A percentile compares a stretch with the other conserved stretches of the same genome.
Conservation (phyloP, 2,113 vertebrate genomes). For the Pleuronectes platessa region DNA sequence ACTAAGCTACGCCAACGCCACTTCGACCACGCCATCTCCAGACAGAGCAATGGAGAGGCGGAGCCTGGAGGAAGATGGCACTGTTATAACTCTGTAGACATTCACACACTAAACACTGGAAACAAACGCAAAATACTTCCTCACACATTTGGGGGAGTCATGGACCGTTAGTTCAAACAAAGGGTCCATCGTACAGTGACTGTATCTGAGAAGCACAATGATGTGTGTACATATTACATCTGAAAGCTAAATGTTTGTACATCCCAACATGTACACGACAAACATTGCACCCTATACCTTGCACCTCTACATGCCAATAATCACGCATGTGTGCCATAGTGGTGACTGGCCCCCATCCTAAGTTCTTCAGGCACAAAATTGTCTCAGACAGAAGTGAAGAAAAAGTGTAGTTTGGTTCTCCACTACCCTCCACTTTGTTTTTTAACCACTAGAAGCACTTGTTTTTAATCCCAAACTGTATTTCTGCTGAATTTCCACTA, state of each 20-base stretch:
- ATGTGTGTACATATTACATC: conserved; percentile 7
- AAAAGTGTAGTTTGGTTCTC: not conserved
- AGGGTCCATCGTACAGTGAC: not conserved
- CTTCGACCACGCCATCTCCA: conserved; percentile 31
- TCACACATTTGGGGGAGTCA: conserved; percentile 4
- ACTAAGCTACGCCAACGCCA: conserved; percentile 61
- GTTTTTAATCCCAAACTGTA: conserved; percentile 35
- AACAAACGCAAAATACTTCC: conserved; percentile 15
- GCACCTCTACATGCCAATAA: conserved; percentile 39
- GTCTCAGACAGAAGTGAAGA: not conserved
- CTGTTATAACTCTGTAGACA: conserved; percentile 93
- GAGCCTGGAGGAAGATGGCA: conserved; percentile 94
- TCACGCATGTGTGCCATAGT: conserved; percentile 71
- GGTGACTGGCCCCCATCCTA: conserved; percentile 26
- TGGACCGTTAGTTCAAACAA: not conserved
- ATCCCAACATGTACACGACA: conserved; percentile 13
- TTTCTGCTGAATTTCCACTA: conserved; percentile 32
- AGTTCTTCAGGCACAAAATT: conserved; percentile 8
- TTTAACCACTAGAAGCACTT: conserved; percentile 50
- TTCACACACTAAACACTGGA: conserved; percentile 40
- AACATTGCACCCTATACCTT: conserved; percentile 17
- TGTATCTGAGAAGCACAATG: conserved; percentile 56
- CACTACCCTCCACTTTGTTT: conserved; percentile 5
- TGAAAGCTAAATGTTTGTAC: conserved; percentile 22
- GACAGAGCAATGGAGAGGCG: conserved; percentile 72